Evolutionary conservation across 2,797 vertebrate species (phyloP).

Genomic region (Kryptolebias ocellatus): DNA sequence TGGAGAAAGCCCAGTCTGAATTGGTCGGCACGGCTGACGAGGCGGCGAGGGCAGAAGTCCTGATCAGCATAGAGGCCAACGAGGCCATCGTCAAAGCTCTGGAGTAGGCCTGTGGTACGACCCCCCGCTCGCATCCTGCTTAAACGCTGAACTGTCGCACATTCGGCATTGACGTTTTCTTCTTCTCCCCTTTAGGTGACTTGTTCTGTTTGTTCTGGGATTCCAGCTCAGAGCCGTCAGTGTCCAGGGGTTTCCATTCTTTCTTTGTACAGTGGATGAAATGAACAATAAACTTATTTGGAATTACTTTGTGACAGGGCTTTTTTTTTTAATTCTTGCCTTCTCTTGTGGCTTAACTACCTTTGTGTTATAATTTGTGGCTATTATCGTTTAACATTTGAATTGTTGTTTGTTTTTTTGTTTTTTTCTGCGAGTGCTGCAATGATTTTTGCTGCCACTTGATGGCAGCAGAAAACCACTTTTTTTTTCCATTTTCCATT

Average conservation of each 20-base stretch:
- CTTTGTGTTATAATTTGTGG: too few relatives aligned
- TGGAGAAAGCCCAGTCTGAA: conserved; percentile 90
- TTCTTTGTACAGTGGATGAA: conserved; percentile 87
- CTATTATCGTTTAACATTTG: too few relatives aligned
- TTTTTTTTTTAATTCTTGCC: neutral
- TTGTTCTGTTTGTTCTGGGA: conserved; percentile 60
- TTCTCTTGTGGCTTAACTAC: neutral
- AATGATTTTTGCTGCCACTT: conserved; percentile 45
- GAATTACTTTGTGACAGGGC: conserved; percentile 54
- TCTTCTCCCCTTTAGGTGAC: conserved; percentile 39
- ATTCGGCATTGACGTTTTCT: neutral
- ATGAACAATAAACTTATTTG: conserved; percentile 86
- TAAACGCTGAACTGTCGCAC: conserved; percentile 4
- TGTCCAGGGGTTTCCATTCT: conserved; percentile 73
- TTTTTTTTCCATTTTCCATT: conserved; percentile 3
- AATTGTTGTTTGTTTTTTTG: too few relatives aligned
- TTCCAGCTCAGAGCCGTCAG: conserved; percentile 65
- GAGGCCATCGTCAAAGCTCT: conserved; percentile 96
- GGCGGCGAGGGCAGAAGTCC: conserved; percentile 86
- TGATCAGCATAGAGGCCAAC: conserved; percentile 91
- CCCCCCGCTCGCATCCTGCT: neutral
- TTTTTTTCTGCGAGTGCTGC: too few relatives aligned
- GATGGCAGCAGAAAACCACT: conserved; percentile 70
- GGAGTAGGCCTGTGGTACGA: conserved; percentile 81
- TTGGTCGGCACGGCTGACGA: conserved; percentile 82